Conservation (phyloP, 2,797 vertebrate species). For the Hypotaenidia okinawae region DNA sequence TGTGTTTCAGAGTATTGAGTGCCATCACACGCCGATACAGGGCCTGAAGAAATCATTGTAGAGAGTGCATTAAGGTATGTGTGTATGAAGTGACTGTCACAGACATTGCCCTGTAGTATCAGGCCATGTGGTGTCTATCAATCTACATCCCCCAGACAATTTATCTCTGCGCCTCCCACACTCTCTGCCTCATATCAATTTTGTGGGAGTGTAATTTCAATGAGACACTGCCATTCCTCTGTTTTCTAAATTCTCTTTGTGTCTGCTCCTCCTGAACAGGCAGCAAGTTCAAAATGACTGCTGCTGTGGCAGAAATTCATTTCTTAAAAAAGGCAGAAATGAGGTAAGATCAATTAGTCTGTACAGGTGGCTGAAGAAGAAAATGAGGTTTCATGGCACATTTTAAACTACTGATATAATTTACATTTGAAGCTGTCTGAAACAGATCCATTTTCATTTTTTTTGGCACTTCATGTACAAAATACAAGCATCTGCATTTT, state of each 20-base stretch:
- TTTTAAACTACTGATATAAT: background rate
- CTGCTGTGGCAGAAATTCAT: slow-evolving; percentile 2
- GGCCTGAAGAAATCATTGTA: background rate
- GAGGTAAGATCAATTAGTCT: slow-evolving; percentile 4
- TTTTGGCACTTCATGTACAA: background rate
- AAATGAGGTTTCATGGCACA: background rate
- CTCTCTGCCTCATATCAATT: slow-evolving; percentile 5
- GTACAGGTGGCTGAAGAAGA: slow-evolving; percentile 2
- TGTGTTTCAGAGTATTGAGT: background rate
- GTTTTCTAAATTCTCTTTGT: background rate
- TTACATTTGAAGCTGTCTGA: background rate
- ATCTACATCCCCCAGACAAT: background rate
- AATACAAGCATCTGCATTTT: background rate
- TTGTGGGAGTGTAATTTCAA: slow-evolving; percentile 38
- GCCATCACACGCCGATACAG: background rate
- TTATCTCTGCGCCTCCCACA: slow-evolving; percentile 5
- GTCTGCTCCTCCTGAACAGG: background rate
- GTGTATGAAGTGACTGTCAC: background rate
- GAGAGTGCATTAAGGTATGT: background rate
- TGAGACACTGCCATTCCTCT: background rate
- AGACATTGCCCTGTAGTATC: background rate
- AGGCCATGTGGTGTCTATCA: slow-evolving; percentile 29
- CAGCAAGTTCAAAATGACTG: background rate
- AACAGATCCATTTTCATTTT: background rate
- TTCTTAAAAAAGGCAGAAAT: background rate